Base-by-base conservation (phyloP, 2,888 invertebrate genomes). In the Sympetrum striolatum region DNA sequence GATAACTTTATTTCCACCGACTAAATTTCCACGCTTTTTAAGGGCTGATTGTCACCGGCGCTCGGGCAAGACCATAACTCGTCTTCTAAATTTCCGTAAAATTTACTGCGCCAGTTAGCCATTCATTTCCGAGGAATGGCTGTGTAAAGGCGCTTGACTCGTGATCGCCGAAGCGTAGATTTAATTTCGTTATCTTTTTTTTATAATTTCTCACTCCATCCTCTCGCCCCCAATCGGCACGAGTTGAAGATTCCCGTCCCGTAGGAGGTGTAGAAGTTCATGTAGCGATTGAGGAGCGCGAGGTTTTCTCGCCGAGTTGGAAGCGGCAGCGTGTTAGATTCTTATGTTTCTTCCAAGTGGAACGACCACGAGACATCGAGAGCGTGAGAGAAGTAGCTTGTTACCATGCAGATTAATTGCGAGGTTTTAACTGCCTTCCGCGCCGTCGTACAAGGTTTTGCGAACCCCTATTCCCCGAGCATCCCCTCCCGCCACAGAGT, bases 341-440 rank as follows among this genome's bases (percentile, higher is more conserved):
- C 58, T 58, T 58, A 58, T 86, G 86, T 64, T 86, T n/a, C 60
- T 31, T 37, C 86, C 39, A 64, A 60, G 35, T 86, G 86, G 37
- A 86, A 86, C 86, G 86, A 37, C 37, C 35, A 64, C 25, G 39
- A 60, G 64, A 82, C 58, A 82, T 37, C 64, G 60, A 86, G 86
- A 22, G 37, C 37, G n/a, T 60, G 86, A 37, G 86, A 86, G 86
- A 64, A 64, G 64, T 60, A 64, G 86, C 86, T 64, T 86, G 86
- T 86, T 86, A 35, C 64, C 37, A 37, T 64, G 37, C 86, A 60
- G 86, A 86, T 86, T 86, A 60, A 86, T 64, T 86, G 86, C 86
- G n/a, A 86, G 39, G 64, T 60, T 64, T 86, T 60, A 37, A 86
- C 53, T 86, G 53, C 82, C 31, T 58, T 86, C 60, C 37, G 39